phyloP scores from a whole-genome alignment of 2,113 vertebrate genomes.

The Stomatorhinus ivindoensis region DNA sequence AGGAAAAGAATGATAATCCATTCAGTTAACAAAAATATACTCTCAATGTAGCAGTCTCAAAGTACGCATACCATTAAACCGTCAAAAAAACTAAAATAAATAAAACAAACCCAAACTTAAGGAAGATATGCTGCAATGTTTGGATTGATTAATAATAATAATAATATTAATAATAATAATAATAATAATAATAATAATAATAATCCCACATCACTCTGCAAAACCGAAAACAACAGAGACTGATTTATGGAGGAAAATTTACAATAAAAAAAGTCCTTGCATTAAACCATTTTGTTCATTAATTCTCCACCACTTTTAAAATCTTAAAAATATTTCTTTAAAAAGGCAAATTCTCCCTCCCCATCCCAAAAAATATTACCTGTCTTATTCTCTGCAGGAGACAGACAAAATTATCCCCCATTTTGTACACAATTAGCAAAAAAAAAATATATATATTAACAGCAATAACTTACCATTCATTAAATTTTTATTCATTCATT shows the following conservation, averaged over 20 bases:
- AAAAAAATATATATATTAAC: conserved; percentile 71
- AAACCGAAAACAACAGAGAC: conserved; percentile 57
- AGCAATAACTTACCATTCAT: conserved; percentile 84
- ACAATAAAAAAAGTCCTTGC: conserved; percentile 45
- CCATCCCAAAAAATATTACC: conserved; percentile 66
- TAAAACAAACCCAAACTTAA: conserved; percentile 46
- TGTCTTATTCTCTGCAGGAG: conserved; percentile 45
- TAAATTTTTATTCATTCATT: conserved; percentile 74
- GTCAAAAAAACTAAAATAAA: conserved; percentile 42
- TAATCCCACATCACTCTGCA: conserved; percentile 49
- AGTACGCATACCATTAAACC: conserved; percentile 61
- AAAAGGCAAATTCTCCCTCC: conserved; percentile 58
- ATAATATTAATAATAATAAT: conserved; percentile 31
- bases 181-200: conserved; percentile 32
- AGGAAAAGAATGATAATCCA: conserved; percentile 1
- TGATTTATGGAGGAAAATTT: conserved; percentile 44
- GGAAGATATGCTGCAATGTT: conserved; percentile 27
- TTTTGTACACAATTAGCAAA: conserved; percentile 71
- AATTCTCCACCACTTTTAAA: conserved; percentile 65
- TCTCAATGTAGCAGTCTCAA: conserved; percentile 67
- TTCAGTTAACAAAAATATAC: conserved; percentile 75
- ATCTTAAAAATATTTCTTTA: conserved; percentile 70
- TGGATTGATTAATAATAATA: conserved; percentile 33
- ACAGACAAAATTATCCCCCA: conserved; percentile 60
- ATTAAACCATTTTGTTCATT: conserved; percentile 52